phyloP scores from a whole-genome alignment of 64 coral and sea anemone species.

The Montipora foliosa region DNA sequence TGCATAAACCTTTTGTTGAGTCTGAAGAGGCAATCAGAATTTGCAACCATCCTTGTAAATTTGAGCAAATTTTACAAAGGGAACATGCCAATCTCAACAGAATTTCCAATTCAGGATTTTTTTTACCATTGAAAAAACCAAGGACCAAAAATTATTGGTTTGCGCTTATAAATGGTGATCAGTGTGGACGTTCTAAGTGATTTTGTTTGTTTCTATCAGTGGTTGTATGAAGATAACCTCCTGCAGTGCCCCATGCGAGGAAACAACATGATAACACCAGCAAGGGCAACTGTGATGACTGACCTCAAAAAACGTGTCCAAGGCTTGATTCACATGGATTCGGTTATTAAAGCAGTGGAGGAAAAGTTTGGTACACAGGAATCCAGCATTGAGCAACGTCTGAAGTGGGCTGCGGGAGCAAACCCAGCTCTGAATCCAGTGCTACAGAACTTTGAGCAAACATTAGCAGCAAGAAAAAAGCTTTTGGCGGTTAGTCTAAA shows the following conservation, averaged over 20 bases:
- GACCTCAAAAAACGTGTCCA: slow-evolving; percentile 99
- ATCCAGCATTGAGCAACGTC: slow-evolving; percentile 96
- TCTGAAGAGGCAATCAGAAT: too few species aligned
- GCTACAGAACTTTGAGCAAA: slow-evolving; percentile 93
- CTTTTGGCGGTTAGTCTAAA: slow-evolving; percentile 75
- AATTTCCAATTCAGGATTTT: too few species aligned
- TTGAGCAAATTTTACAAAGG: too few species aligned
- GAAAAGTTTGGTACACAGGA: slow-evolving; percentile 89
- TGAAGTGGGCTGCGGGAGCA: slow-evolving; percentile 99
- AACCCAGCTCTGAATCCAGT: slow-evolving; percentile 97
- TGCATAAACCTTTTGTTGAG: too few species aligned
- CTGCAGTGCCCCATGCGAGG: slow-evolving; percentile 83
- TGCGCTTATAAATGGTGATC: background rate
- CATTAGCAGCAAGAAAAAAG: slow-evolving; percentile 85
- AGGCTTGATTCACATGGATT: slow-evolving; percentile 86
- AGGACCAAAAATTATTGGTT: background rate
- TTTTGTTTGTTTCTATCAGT: slow-evolving; percentile 44
- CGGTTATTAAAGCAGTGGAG: slow-evolving; percentile 79
- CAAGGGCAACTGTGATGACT: slow-evolving; percentile 90
- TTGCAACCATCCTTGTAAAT: too few species aligned
- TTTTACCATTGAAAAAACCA: too few species aligned
- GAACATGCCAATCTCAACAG: background rate
- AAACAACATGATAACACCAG: slow-evolving; percentile 95
- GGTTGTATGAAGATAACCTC: slow-evolving; percentile 96
- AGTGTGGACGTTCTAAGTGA: background rate